Conservation (phyloP, 2,888 invertebrate species). For the Zeuzera pyrina region DNA sequence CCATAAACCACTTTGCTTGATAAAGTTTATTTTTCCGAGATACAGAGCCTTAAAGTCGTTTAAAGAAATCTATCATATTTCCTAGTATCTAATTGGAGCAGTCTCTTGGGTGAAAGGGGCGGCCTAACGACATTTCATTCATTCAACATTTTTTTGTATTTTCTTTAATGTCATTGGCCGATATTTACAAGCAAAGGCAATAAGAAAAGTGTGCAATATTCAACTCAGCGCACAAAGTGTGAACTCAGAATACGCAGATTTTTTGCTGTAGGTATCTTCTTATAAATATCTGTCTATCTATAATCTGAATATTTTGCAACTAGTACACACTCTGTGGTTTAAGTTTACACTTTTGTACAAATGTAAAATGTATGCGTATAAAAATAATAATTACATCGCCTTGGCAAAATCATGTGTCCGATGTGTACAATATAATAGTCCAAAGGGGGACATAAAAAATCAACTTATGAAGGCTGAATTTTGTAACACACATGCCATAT, state of each 20-base stretch:
- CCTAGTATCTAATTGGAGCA: slow-evolving; percentile 58
- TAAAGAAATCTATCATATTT: slow-evolving; percentile 33
- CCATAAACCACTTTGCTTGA: slow-evolving; percentile 52
- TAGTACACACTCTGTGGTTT: slow-evolving; percentile 56
- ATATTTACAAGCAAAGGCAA: slow-evolving; percentile 40
- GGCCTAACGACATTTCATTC: slow-evolving; percentile 46
- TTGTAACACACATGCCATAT: too few relatives aligned
- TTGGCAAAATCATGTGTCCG: slow-evolving; percentile 48
- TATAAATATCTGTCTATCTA: slow-evolving; percentile 9
- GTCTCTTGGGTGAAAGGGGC: slow-evolving; percentile 52
- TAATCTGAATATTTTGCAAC: slow-evolving; percentile 50
- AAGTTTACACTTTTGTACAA: slow-evolving; percentile 63
- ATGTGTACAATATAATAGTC: too few relatives aligned
- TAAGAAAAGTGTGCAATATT: slow-evolving; percentile 68
- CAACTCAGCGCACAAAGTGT: slow-evolving; percentile 60
- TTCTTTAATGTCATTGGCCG: slow-evolving; percentile 48
- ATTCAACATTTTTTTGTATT: slow-evolving; percentile 38
- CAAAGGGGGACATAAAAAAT: too few relatives aligned
- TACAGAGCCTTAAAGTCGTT: slow-evolving; percentile 52
- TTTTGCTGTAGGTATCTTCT: slow-evolving; percentile 18
- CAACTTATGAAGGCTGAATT: too few relatives aligned
- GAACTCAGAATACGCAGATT: slow-evolving; percentile 61
- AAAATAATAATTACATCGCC: slow-evolving; percentile 64
- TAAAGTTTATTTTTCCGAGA: slow-evolving; percentile 52
- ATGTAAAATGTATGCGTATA: slow-evolving; percentile 58